These are phyloP conservation scores for Macrophya annulata DNA, from an alignment of 2,888 invertebrate genomes.

Conservation along the genomic window DNA sequence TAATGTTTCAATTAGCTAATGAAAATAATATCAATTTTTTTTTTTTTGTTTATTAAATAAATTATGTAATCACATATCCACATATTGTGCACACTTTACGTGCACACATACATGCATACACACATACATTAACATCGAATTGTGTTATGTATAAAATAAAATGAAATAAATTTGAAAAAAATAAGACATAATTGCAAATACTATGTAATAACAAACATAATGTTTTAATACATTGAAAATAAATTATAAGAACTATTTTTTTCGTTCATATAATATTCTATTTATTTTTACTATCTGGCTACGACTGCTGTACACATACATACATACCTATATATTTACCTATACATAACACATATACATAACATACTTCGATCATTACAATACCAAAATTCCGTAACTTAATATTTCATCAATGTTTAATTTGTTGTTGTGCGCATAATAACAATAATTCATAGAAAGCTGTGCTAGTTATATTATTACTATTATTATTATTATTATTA, in stretches of 20 bases:
- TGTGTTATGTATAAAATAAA: conserved; percentile 20
- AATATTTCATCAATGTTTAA: conserved; percentile 66
- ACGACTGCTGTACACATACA: neutral
- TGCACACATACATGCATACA: neutral
- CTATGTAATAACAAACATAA: conserved; percentile 1
- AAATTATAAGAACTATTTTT: neutral
- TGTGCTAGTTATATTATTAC: neutral
- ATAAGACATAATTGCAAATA: neutral
- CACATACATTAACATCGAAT: conserved; percentile 7
- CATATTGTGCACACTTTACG: neutral
- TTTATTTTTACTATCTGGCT: neutral
- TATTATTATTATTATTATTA: neutral
- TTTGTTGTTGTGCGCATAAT: conserved; percentile 65
- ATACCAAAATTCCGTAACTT: neutral
- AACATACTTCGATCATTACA: neutral
- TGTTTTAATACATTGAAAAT: neutral
- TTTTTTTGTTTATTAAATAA: neutral
- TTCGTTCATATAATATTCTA: no score
- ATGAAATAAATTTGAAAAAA: neutral
- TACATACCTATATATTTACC: no score
- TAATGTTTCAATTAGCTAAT: neutral
- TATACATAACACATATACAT: neutral
- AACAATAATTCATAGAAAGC: conserved; percentile 56
- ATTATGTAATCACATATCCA: neutral
- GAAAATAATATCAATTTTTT: conserved; percentile 24